phyloP scores from a whole-genome alignment of 2,113 vertebrate species.

The Rallus limicola region DNA sequence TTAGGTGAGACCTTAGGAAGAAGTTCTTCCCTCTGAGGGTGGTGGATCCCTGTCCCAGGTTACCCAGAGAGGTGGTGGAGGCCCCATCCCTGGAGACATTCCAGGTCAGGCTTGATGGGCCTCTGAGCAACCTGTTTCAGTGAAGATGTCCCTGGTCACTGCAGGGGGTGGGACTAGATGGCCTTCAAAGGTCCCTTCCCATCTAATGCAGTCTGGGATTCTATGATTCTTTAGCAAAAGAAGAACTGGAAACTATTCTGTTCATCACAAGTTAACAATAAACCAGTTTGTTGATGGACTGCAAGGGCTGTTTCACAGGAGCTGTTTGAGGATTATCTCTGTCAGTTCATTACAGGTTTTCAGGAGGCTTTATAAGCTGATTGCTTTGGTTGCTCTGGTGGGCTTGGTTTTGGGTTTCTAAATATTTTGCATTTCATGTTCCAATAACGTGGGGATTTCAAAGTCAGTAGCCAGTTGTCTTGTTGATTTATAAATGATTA shows the following conservation, averaged over 20 bases:
- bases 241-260: neutral
- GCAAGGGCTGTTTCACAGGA: neutral
- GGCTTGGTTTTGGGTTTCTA: neutral
- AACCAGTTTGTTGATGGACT: neutral
- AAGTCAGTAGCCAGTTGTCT: neutral
- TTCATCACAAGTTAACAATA: neutral
- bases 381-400: neutral
- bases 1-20: no score
- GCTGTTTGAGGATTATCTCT: neutral
- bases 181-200: no score
- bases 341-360: neutral
- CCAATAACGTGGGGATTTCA: neutral
- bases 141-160: no score
- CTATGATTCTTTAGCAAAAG: neutral
- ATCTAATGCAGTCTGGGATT: no score
- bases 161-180: no score
- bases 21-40: no score
- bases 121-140: no score
- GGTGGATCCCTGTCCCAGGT: no score
- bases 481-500: neutral
- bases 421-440: neutral
- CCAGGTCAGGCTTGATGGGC: no score
- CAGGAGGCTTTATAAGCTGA: neutral
- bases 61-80: no score
- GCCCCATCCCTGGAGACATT: no score